Conservation (phyloP, 2,888 invertebrate genomes). For the Cactoblastis cactorum region DNA sequence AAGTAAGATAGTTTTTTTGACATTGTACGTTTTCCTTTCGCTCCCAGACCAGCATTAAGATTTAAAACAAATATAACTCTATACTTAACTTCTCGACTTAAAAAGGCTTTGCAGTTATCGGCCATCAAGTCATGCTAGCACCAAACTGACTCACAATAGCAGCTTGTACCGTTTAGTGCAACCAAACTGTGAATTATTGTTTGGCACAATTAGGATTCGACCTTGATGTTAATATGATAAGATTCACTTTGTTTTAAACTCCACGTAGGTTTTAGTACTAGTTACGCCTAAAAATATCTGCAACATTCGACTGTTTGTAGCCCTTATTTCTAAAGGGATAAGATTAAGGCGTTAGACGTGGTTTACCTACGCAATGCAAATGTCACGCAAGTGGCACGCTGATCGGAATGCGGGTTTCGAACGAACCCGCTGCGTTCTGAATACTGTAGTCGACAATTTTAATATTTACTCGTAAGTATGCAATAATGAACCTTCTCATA, state of each 20-base stretch:
- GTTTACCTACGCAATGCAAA: slow-evolving; percentile 45
- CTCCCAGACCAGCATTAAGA: too few species aligned
- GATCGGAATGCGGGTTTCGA: slow-evolving; percentile 56
- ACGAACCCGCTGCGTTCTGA: slow-evolving; percentile 39
- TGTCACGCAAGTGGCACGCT: slow-evolving; percentile 54
- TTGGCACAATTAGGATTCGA: neutral
- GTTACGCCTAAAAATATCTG: slow-evolving; percentile 3
- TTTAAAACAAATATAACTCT: too few species aligned
- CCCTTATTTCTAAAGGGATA: neutral
- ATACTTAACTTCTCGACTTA: too few species aligned
- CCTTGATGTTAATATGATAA: neutral
- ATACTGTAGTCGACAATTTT: slow-evolving; percentile 30
- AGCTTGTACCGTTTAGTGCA: slow-evolving; percentile 2
- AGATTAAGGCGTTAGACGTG: slow-evolving; percentile 11
- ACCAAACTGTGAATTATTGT: neutral
- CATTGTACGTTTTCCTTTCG: too few species aligned
- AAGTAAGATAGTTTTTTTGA: too few species aligned
- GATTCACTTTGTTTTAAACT: neutral
- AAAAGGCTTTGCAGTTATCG: too few species aligned
- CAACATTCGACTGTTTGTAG: neutral
- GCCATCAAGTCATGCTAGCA: too few species aligned
- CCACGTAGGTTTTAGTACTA: slow-evolving; percentile 1
- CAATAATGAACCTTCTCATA: slow-evolving; percentile 26
- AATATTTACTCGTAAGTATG: slow-evolving; percentile 19
- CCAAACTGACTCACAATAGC: too few species aligned